Base-by-base conservation (phyloP, 2,113 vertebrate genomes). In the Caranx melampygus region DNA sequence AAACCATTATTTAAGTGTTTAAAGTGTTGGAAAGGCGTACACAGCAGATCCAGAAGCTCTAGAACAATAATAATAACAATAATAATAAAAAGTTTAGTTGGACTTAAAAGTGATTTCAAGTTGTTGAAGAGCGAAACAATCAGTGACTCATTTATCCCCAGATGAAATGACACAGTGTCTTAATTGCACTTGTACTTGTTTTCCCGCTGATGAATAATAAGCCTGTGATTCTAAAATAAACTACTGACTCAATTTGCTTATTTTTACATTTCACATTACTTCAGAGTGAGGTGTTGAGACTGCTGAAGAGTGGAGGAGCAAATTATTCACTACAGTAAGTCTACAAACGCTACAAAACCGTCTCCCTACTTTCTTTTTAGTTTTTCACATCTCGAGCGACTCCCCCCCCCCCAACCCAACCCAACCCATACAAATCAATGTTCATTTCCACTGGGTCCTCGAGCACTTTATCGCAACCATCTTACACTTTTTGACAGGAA, bases 191-290 rank as follows among this genome's bases (percentile, higher is more conserved):
- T 26, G 26, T 26, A n/a, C 78, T 64, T 61, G 6, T 72, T 60
- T 54, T 65, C 62, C n/a, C 58, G 76, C 16, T 55, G 52, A 76
- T 85, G 59, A 75, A 79, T 87, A 75, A 79, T 87, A 85, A 78
- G 73, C 75, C 51, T 33, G n/a, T 33, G 26, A 20, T 7, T 74
- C 73, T 47, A 58, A 75, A 79, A 81, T 47, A 70, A 79, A 75
- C n/a, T 42, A 40, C 70, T 55, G 79, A 69, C 60, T 78, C 18
- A 51, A 21, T 55, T 51, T 21, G 16, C 37, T 58, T 16, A 54
- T 54, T 63, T 72, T 62, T 21, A 26, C 4, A 42, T 63, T 15
- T 44, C 61, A 40, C 12, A 55, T 68, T 44, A 54, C 35, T 63
- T 76, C 59, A 62, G 31, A 58, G n/a, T 37, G 37, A 72, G 26